Percentiles rank a stretch among this genome's conserved stretches.
Evolutionary conservation across 2,888 invertebrate species (phyloP).

Genomic region (Desoria tigrina): DNA sequence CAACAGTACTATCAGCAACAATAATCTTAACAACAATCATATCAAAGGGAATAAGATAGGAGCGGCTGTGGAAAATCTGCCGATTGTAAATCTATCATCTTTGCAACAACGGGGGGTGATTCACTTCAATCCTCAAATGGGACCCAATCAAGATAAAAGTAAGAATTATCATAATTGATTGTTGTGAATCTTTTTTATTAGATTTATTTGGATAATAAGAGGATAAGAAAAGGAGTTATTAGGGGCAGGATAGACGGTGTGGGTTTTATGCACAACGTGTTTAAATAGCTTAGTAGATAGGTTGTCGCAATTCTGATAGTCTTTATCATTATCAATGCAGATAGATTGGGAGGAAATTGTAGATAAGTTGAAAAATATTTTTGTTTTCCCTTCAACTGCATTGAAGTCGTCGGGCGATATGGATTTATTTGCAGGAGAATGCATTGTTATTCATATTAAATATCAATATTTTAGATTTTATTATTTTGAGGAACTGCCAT

Average conservation of each 20-base stretch:
- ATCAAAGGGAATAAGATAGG: slow-evolving; percentile 37
- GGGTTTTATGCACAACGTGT: no score
- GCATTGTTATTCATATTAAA: no score
- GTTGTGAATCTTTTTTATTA: not conserved
- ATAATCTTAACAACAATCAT: slow-evolving; percentile 27
- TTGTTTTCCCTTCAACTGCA: no score
- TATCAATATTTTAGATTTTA: no score
- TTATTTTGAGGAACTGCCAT: no score
- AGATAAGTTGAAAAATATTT: no score
- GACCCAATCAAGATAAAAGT: slow-evolving; percentile 49
- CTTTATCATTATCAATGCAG: slow-evolving; percentile 17
- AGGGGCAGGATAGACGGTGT: no score
- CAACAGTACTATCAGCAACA: slow-evolving; percentile 4
- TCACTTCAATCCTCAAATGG: slow-evolving; percentile 50
- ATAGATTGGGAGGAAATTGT: not conserved
- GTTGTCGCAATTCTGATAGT: not conserved
- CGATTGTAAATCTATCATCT: slow-evolving; percentile 31
- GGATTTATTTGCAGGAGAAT: no score
- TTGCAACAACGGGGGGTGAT: slow-evolving; percentile 45
- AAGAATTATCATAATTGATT: slow-evolving; percentile 27
- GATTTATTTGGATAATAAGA: no score
- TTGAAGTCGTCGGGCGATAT: no score
- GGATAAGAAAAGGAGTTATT: no score
- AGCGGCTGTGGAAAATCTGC: slow-evolving; percentile 13
- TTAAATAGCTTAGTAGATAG: no score